These are phyloP conservation scores for Zaprionus bogoriensis DNA, from an alignment of 2,888 invertebrate genomes.

Conservation along the genomic window DNA sequence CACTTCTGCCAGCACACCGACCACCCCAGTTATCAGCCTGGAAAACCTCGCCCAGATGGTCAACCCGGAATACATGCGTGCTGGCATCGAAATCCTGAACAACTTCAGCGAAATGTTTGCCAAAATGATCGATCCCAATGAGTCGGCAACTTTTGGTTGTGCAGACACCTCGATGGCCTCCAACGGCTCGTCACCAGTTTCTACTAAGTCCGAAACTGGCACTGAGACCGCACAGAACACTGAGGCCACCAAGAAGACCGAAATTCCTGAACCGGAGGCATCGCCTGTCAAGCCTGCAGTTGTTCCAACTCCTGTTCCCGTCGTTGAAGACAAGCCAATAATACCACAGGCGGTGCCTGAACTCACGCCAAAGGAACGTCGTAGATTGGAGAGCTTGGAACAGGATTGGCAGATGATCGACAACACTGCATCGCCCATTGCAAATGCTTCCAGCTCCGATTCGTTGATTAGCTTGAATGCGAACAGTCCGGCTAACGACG, in stretches of 20 bases:
- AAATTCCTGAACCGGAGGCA: neutral
- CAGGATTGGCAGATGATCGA: slow-evolving; percentile 80
- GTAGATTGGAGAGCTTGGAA: slow-evolving; percentile 66
- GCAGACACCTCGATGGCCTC: slow-evolving; percentile 34
- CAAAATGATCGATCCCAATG: slow-evolving; percentile 80
- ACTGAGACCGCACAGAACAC: slow-evolving; percentile 6
- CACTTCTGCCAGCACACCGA: slow-evolving; percentile 30
- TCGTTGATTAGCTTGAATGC: slow-evolving; percentile 58
- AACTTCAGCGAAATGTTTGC: slow-evolving; percentile 82
- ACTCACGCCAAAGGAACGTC: slow-evolving; percentile 28
- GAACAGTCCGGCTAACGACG: slow-evolving; percentile 1
- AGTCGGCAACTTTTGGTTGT: slow-evolving; percentile 44
- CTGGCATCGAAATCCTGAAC: slow-evolving; percentile 81
- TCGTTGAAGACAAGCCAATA: slow-evolving; percentile 3
- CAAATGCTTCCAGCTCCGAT: slow-evolving; percentile 26
- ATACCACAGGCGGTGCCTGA: slow-evolving; percentile 10
- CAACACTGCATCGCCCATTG: slow-evolving; percentile 37
- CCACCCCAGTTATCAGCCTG: slow-evolving; percentile 55
- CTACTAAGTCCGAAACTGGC: slow-evolving; percentile 19
- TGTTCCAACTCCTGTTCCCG: neutral
- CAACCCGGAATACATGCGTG: slow-evolving; percentile 79
- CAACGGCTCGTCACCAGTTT: slow-evolving; percentile 7
- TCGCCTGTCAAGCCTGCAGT: neutral
- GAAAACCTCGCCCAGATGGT: slow-evolving; percentile 72
- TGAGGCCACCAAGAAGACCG: slow-evolving; percentile 2